phyloP scores from a whole-genome alignment of 2,113 vertebrate genomes.

The Corythoichthys haematopterus region DNA sequence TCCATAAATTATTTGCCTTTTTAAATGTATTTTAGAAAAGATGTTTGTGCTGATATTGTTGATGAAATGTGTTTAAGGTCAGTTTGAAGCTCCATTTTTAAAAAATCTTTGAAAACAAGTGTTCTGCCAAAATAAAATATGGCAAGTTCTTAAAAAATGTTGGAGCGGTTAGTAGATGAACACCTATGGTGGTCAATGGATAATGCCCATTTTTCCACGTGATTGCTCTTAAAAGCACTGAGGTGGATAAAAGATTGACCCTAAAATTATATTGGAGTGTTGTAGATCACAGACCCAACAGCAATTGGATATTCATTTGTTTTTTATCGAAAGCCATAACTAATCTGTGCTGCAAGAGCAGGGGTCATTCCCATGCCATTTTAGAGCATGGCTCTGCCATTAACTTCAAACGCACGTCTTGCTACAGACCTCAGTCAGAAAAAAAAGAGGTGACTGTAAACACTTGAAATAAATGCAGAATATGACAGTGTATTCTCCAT shows the following conservation, averaged over 20 bases:
- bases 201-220: background rate
- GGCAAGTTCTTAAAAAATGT: background rate
- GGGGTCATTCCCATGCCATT: background rate
- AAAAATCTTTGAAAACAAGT: background rate
- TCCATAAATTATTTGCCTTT: background rate
- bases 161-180: background rate
- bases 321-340: background rate
- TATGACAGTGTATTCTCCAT: too few species aligned
- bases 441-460: background rate
- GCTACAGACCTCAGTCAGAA: background rate
- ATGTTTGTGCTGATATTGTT: background rate
- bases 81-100: background rate
- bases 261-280: slow-evolving; percentile 15
- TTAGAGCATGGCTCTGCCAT: background rate
- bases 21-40: too few species aligned
- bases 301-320: background rate
- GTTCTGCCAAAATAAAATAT: background rate
- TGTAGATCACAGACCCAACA: slow-evolving; percentile 2
- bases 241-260: background rate
- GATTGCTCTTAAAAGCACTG: background rate
- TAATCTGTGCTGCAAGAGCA: background rate
- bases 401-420: background rate
- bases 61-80: background rate
- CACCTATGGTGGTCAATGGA: background rate
- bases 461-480: too few species aligned